Evolutionary conservation across 1,140 invertebrate species (phyloP).

Genomic region (Drosophila biarmipes): DNA sequence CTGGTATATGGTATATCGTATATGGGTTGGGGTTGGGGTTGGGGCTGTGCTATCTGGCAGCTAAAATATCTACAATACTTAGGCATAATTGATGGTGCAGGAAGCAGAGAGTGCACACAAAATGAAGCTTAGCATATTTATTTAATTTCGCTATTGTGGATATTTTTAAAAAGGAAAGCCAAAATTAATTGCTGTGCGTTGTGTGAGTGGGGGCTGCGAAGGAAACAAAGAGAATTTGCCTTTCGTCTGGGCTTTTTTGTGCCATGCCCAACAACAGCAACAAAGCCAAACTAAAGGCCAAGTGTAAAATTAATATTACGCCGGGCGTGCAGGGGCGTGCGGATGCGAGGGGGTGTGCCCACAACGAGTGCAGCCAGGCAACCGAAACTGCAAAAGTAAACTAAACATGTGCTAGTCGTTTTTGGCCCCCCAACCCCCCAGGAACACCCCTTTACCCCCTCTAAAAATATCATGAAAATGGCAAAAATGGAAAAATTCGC

Average conservation of each 20-base stretch:
- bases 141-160: slow-evolving; percentile 72
- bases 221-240: slow-evolving; percentile 56
- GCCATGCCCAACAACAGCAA: slow-evolving; percentile 43
- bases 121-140: slow-evolving; percentile 70
- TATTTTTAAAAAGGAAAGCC: slow-evolving; percentile 73
- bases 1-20: background rate
- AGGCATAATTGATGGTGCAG: slow-evolving; percentile 77
- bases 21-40: slow-evolving; percentile 9
- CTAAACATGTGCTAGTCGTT: slow-evolving; percentile 82
- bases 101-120: slow-evolving; percentile 51
- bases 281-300: slow-evolving; percentile 74
- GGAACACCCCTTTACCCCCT: slow-evolving; percentile 25
- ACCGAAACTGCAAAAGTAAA: slow-evolving; percentile 81
- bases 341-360: background rate
- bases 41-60: slow-evolving; percentile 19
- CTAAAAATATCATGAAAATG: slow-evolving; percentile 79
- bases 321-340: slow-evolving; percentile 18
- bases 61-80: slow-evolving; percentile 61
- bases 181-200: slow-evolving; percentile 64
- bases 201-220: slow-evolving; percentile 40
- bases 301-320: slow-evolving; percentile 83
- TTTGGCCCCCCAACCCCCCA: slow-evolving; percentile 24
- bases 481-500: slow-evolving; percentile 77
- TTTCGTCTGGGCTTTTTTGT: slow-evolving; percentile 65
- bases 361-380: slow-evolving; percentile 72